Percentiles rank a stretch among this genome's conserved stretches.
Conservation (phyloP, 2,797 vertebrate species). For the Thripadectes ignobilis region DNA sequence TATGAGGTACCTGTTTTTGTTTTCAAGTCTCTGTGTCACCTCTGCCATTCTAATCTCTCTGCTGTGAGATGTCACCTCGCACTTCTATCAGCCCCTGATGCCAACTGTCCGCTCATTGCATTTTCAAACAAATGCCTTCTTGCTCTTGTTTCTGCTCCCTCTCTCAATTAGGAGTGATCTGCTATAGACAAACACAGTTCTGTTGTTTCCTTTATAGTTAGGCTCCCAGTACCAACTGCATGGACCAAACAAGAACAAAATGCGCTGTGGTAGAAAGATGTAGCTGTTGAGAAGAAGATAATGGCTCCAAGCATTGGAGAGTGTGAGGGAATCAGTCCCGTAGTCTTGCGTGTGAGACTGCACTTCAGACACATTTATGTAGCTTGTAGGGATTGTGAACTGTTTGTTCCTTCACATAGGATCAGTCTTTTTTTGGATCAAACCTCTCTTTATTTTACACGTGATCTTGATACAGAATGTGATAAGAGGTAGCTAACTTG, state of each 20-base stretch:
- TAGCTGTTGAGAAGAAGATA: neutral
- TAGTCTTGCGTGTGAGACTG: neutral
- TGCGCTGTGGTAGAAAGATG: neutral
- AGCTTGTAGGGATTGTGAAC: neutral
- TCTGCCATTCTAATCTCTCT: neutral
- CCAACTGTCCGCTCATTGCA: neutral
- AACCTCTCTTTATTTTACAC: neutral
- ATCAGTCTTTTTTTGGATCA: neutral
- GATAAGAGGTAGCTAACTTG: neutral
- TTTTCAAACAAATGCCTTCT: neutral
- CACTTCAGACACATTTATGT: neutral
- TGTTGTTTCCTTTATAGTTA: neutral
- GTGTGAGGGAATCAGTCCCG: neutral
- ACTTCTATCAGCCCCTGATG: neutral
- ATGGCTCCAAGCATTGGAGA: neutral
- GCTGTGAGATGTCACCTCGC: neutral
- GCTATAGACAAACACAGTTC: neutral
- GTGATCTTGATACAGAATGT: neutral
- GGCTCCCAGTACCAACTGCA: neutral
- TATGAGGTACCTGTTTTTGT: neutral
- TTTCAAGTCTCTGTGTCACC: neutral
- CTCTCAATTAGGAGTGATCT: neutral
- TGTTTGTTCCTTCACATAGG: neutral
- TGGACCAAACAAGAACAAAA: neutral
- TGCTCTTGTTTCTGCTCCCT: neutral